Conservation (phyloP, 37 sponge, comb jelly and placozoan species). For the Amphimedon queenslandica region DNA sequence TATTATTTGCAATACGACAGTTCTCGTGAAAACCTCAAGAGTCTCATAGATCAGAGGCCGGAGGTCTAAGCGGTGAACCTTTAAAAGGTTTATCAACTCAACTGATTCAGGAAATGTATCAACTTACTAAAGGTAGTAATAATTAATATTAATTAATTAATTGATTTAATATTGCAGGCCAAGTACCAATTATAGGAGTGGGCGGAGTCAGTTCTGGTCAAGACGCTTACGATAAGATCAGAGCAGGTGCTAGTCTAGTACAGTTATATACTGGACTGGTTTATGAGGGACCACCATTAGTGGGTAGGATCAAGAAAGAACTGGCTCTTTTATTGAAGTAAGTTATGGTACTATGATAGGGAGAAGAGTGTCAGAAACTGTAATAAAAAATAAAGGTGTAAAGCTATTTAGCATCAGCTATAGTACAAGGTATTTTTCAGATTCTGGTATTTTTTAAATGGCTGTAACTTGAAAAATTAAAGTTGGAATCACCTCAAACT, state of each 20-base stretch:
- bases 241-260: conserved; percentile 91
- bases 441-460: too few species aligned
- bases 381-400: too few species aligned
- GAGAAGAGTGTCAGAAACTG: too few species aligned
- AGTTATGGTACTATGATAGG: too few species aligned
- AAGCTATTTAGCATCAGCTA: too few species aligned
- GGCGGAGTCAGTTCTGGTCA: conserved; percentile 87
- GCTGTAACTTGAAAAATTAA: too few species aligned
- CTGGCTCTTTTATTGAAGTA: conserved; percentile 60
- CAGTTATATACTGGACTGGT: conserved; percentile 85
- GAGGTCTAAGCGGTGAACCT: conserved; percentile 91
- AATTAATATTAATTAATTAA: too few species aligned
- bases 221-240: conserved; percentile 95
- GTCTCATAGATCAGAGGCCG: conserved; percentile 56
- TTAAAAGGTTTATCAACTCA: conserved; percentile 72
- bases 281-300: conserved; percentile 78
- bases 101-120: conserved; percentile 82
- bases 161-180: conserved; percentile 43
- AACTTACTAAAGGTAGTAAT: conserved; percentile 77
- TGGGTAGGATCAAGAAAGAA: conserved; percentile 75
- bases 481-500: too few species aligned
- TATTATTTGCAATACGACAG: too few species aligned
- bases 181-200: conserved; percentile 93
- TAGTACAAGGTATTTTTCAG: too few species aligned
- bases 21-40: too few species aligned